A percentile compares a stretch with the other conserved stretches of the same genome.
Evolutionary conservation across 2,113 vertebrate genomes (phyloP).

Genomic region (Nycticorax nycticorax): DNA sequence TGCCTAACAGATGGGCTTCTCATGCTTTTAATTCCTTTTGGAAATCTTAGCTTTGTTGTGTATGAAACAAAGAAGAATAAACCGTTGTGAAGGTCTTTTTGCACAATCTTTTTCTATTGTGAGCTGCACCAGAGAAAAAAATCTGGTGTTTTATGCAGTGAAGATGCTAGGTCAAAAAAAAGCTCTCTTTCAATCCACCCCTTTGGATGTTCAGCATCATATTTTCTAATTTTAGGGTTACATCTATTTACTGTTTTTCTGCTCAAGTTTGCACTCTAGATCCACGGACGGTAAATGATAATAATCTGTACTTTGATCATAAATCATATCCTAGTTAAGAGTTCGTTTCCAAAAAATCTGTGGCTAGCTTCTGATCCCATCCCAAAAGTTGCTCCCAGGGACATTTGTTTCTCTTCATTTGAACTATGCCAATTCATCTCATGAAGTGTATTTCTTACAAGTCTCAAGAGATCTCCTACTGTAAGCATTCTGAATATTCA

Average conservation of each 20-base stretch:
- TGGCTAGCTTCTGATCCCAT: background rate
- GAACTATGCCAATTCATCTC: background rate
- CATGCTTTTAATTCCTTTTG: background rate
- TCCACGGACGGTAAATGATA: background rate
- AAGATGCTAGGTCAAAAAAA: background rate
- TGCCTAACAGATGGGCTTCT: slow-evolving; percentile 22
- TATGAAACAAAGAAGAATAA: background rate
- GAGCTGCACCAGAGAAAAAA: background rate
- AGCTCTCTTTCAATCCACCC: background rate
- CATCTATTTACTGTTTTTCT: background rate
- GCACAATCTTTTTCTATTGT: background rate
- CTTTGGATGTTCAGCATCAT: background rate
- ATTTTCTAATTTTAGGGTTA: background rate
- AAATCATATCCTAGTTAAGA: background rate
- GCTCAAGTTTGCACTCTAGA: background rate
- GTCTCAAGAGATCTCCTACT: background rate
- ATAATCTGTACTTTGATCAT: background rate
- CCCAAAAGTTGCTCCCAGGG: background rate
- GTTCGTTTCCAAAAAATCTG: background rate
- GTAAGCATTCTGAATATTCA: background rate
- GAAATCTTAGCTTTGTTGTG: background rate
- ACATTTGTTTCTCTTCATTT: background rate
- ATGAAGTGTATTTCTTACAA: background rate
- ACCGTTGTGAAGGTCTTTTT: background rate
- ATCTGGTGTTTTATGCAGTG: background rate